These are phyloP conservation scores for Xerus rutilus DNA, from an alignment of 2,797 vertebrate species.

Conservation along the genomic window DNA sequence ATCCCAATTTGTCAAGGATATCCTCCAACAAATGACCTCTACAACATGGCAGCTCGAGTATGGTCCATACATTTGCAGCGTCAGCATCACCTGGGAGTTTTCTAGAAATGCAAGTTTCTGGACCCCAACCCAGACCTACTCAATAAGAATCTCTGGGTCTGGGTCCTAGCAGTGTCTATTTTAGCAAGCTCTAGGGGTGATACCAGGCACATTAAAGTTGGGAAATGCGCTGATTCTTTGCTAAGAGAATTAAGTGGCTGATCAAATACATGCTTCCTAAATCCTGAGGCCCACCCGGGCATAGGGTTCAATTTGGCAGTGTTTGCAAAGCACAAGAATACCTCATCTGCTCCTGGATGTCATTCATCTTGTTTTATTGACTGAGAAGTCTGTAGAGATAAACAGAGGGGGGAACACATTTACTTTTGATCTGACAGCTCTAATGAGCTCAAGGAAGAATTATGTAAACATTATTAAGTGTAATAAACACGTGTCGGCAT, in stretches of 20 bases:
- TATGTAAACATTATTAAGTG: conserved; percentile 90
- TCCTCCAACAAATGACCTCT: neutral
- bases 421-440: conserved; percentile 86
- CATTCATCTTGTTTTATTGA: conserved; percentile 68
- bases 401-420: conserved; percentile 75
- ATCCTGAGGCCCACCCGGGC: neutral
- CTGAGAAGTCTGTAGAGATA: conserved; percentile 80
- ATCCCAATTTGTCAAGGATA: neutral
- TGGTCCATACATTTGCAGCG: neutral
- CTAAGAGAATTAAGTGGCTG: neutral
- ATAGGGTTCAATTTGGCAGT: conserved; percentile 55
- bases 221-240: neutral
- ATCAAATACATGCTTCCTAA: neutral
- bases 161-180: neutral
- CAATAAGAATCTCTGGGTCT: neutral
- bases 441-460: conserved; percentile 88
- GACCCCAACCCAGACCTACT: neutral
- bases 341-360: neutral
- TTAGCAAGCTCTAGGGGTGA: neutral
- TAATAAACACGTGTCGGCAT: conserved; percentile 88
- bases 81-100: neutral
- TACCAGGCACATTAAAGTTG: conserved; percentile 14
- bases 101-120: conserved; percentile 1
- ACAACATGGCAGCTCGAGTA: neutral
- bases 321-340: conserved; percentile 1